Evolutionary conservation across 2,113 vertebrate genomes (phyloP), one percentile per base, ranked within the genome.

Genomic region (Limnothrissa miodon): DNA sequence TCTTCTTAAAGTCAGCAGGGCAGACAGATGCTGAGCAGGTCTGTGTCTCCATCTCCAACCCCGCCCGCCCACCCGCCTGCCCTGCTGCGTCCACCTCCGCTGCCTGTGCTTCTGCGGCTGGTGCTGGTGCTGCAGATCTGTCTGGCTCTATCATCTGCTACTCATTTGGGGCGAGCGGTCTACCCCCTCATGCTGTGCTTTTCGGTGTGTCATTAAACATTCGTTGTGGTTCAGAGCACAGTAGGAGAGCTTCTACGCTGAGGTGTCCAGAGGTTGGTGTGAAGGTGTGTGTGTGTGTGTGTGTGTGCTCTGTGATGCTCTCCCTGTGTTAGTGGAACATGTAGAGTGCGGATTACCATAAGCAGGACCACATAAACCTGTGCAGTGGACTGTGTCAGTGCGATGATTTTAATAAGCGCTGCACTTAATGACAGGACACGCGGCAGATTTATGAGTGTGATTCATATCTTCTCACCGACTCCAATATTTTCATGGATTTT

Each of bases 111-210:
- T 3, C 48, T 21, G 19, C 48, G 3, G 48, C 1, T 53, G 7
- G 10, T 70, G 62, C 86, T 84, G 86, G 86, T 85, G 88, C 92
- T 89, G 87, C 93, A 93, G 94, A 94, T 95, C 91, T 94, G 88
- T 92, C 92, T 93, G 91, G 89, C 92, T 93, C 89, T 83, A 88
- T 94, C 93, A 94, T 94, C 92, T 94, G 93, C 91, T 92, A 88
- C 89, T 92, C 89, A 92, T 93, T 92, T 93, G 91, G 92, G 62
- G 89, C 90, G 87, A 89, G 89, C 88, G 91, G 89, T 92, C 62
- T 93, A 92, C 88, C 89, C 89, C 90, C 93, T 92, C 91, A 92
- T 90, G 87, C 86, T 84, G 90, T 91, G 79, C 85, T 92, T 23
- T 93, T 91, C 92, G 93, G 90, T 91, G 89, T 89, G 91, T 91